Evolutionary conservation across 2,113 vertebrate species (phyloP), one percentile per base, ranked within the genome.

Genomic region (Triplophysa tibetana): DNA sequence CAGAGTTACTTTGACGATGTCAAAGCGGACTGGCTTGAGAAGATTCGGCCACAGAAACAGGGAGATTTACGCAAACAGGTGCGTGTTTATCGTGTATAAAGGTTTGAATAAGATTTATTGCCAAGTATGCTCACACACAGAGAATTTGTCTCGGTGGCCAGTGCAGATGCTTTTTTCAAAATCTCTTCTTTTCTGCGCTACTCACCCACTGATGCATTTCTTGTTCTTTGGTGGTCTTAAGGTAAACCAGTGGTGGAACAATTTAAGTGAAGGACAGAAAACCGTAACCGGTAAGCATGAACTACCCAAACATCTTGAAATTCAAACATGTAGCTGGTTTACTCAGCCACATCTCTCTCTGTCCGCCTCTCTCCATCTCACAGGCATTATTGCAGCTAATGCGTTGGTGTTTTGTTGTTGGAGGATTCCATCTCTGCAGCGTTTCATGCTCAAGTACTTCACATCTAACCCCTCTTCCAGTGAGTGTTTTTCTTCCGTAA

Each of bases 231-330:
- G 33, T 45, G 43, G 8, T 85, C 14, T 87, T 81, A 91, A 99
- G 97, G 88, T 99, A 88, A 98, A 99, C 93, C 94, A 91, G 62
- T 99, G 95, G 96, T 99, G 97, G 97, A 96, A 95, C 92, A 94
- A 84, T 89, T 89, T 99, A 91, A 97, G 92, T 85, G 95, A 98
- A 82, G 98, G 97, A 73, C 96, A 99, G 89, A 92, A 90, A 87
- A 94, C 94, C 64, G 96, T 97, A 75, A 93, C 96, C 93, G 97
- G 98, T 99, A 90, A 68, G 77, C 21, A 13, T 81, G 29, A 61
- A 41, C 48, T 38, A 33, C 19, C 12, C n/a, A 63, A 67, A 79
- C 52, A 64, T 19, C 67, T 24, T 48, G 19, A 80, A 33, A 64
- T 9, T 66, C n/a, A 78, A 11, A 66, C 14, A 50, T 10, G 38